phyloP scores from a whole-genome alignment of 2,113 vertebrate species.

The Cynopterus brachyotis region DNA sequence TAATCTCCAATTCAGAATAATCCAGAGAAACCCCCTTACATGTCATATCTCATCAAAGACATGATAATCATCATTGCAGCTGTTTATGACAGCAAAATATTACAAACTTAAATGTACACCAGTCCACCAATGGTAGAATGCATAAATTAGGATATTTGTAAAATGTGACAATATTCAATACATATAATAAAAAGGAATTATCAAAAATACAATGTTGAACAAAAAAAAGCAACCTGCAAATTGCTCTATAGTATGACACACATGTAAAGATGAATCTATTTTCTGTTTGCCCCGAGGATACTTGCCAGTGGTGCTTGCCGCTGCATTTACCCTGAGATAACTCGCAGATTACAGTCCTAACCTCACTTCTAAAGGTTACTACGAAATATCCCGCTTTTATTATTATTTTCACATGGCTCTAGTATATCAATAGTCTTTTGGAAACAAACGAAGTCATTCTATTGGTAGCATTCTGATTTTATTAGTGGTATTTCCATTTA shows the following conservation, averaged over 20 bases:
- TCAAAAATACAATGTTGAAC: neutral
- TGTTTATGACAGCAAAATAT: neutral
- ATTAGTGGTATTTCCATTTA: no score
- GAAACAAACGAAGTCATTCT: no score
- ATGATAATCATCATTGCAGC: neutral
- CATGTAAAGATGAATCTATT: neutral
- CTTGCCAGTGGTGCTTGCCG: no score
- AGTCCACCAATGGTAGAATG: neutral
- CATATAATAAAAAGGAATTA: neutral
- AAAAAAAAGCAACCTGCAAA: neutral
- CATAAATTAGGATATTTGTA: neutral
- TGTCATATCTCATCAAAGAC: neutral
- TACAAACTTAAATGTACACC: neutral
- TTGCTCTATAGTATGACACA: neutral
- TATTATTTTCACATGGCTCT: no score
- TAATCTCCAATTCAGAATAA: neutral
- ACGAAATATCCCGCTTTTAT: no score
- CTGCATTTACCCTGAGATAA: no score
- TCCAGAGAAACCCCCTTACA: neutral
- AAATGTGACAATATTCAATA: neutral
- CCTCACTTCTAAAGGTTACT: no score
- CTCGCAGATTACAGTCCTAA: no score
- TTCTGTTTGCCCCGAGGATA: no score
- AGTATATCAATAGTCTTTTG: no score
- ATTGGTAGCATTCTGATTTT: no score